These are phyloP conservation scores for Pipa parva DNA, from an alignment of 2,113 vertebrate genomes.

Conservation along the genomic window DNA sequence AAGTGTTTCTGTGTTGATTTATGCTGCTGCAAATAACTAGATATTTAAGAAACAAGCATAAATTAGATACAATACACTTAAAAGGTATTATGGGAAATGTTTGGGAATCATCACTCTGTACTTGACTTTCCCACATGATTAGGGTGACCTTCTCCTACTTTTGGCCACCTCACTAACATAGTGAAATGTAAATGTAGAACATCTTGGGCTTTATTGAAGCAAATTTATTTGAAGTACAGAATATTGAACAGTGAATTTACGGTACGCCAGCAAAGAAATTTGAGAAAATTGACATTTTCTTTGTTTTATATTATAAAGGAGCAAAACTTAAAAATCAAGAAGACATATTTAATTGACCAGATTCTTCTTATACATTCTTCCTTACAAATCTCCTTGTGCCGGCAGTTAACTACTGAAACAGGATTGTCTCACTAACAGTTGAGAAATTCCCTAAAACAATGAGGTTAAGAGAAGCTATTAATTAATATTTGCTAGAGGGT, in stretches of 20 bases:
- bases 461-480: constrained; percentile 32
- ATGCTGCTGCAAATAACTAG: constrained; percentile 30
- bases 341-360: too few species aligned
- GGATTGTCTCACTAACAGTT: constrained; percentile 27
- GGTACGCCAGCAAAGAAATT: too few species aligned
- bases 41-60: not conserved
- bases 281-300: too few species aligned
- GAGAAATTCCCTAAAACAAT: constrained; percentile 28
- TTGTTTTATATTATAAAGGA: too few species aligned
- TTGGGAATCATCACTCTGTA: constrained; percentile 15
- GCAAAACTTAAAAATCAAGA: too few species aligned
- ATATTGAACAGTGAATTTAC: too few species aligned
- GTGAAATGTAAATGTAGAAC: too few species aligned
- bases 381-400: not conserved
- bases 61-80: constrained; percentile 12
- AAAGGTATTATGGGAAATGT: not conserved
- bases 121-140: not conserved
- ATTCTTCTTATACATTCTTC: too few species aligned
- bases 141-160: too few species aligned
- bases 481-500: constrained; percentile 36
- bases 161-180: too few species aligned
- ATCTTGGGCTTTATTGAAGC: too few species aligned
- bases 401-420: constrained; percentile 14
- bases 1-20: constrained; percentile 33
- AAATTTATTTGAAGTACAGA: too few species aligned